A percentile compares a stretch with the other conserved stretches of the same genome.
Conservation (phyloP, 2,797 vertebrate species). For the Xiphorhynchus erythropygius region DNA sequence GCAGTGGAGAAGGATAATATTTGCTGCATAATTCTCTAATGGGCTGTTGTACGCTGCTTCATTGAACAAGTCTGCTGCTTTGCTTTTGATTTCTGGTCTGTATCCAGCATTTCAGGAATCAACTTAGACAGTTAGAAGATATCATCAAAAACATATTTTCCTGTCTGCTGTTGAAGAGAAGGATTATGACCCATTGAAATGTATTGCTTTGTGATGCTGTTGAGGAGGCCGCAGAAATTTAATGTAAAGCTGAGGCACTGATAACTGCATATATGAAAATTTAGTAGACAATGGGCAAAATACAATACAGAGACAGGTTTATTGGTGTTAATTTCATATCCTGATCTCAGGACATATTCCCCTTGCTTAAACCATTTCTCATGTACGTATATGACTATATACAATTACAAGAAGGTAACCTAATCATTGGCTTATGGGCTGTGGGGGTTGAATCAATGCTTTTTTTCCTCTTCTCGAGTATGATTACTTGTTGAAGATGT, state of each 20-base stretch:
- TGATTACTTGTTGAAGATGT: slow-evolving; percentile 27
- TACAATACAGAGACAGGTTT: neutral
- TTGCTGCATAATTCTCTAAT: slow-evolving; percentile 29
- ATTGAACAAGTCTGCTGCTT: neutral
- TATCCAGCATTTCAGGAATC: neutral
- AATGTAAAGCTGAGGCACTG: neutral
- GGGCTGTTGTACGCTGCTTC: neutral
- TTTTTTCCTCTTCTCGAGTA: neutral
- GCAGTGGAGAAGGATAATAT: neutral
- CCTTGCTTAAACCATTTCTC: neutral
- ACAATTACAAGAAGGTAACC: neutral
- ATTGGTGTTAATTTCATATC: neutral
- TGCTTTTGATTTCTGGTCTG: slow-evolving; percentile 26
- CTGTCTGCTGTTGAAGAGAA: neutral
- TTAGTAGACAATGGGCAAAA: neutral
- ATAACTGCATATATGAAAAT: neutral
- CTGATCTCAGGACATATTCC: neutral
- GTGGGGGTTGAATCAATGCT: neutral
- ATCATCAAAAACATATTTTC: neutral
- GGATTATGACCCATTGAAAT: neutral
- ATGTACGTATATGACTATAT: neutral
- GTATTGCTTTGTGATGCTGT: neutral
- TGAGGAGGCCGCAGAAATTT: neutral
- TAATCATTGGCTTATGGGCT: neutral
- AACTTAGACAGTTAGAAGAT: neutral